These are phyloP conservation scores for Phoxinus phoxinus DNA, from an alignment of 2,113 vertebrate species.

Conservation along the genomic window DNA sequence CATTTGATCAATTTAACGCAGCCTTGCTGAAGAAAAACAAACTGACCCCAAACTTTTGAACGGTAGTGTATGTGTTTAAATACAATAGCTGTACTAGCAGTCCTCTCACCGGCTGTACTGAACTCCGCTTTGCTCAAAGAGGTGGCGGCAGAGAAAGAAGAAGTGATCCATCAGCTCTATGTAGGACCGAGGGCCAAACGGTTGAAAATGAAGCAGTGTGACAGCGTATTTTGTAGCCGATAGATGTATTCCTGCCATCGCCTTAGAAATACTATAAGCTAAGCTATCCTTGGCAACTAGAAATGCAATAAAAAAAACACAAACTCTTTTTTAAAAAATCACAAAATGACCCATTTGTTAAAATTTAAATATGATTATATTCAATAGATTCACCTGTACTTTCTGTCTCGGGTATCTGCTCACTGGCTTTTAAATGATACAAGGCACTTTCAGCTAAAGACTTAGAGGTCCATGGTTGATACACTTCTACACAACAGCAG, in stretches of 20 bases:
- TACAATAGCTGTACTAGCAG: not conserved
- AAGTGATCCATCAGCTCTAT: conserved; percentile 77
- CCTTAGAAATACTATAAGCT: conserved; percentile 62
- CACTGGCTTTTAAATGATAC: conserved; percentile 62
- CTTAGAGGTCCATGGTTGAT: conserved; percentile 76
- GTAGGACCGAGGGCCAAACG: conserved; percentile 76
- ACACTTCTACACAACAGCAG: conserved; percentile 76
- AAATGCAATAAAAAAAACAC: not conserved
- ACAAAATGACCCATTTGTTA: no score
- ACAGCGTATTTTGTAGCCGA: conserved; percentile 73
- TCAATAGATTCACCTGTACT: conserved; percentile 29
- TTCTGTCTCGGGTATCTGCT: conserved; percentile 34
- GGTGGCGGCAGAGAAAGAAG: conserved; percentile 55
- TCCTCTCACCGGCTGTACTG: conserved; percentile 69
- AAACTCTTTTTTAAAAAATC: not conserved
- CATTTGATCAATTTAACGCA: not conserved
- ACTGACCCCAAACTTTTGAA: not conserved
- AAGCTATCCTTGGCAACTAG: conserved; percentile 53
- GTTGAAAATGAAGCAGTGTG: conserved; percentile 65
- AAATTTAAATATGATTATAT: not conserved
- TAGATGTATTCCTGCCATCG: conserved; percentile 80
- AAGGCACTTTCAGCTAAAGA: conserved; percentile 71
- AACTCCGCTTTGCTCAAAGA: conserved; percentile 55
- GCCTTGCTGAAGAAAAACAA: not conserved
- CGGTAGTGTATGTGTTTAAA: not conserved